Evolutionary conservation across 30 jellyfish, hydroid and myxozoan species (phyloP).

Genomic region (Sanderia malayensis): DNA sequence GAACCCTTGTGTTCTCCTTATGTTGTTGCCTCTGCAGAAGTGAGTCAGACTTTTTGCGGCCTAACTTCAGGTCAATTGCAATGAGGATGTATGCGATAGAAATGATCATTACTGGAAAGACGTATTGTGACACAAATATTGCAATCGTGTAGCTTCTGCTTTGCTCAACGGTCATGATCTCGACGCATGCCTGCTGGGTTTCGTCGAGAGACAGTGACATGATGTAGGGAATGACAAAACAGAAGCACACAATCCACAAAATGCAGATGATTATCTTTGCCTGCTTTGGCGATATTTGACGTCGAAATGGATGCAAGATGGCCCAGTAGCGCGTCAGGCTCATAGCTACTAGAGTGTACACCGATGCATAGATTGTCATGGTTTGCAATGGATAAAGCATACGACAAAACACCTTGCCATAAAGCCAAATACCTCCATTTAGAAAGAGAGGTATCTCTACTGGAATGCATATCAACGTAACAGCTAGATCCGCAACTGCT

Average conservation of each 20-base stretch:
- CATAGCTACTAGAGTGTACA: constrained; percentile 84
- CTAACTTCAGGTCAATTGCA: constrained; percentile 56
- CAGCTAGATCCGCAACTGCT: constrained; percentile 90
- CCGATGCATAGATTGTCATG: constrained; percentile 87
- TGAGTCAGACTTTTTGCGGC: constrained; percentile 41
- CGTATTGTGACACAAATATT: constrained; percentile 80
- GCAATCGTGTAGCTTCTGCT: constrained; percentile 80
- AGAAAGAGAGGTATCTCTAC: constrained; percentile 82
- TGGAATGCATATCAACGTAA: constrained; percentile 82
- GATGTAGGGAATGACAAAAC: constrained; percentile 87
- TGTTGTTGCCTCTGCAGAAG: constrained; percentile 52
- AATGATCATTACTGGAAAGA: constrained; percentile 78
- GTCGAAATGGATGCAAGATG: constrained; percentile 76
- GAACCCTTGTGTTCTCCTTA: constrained; percentile 85
- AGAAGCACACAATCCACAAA: constrained; percentile 80
- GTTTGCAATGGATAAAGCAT: constrained; percentile 92
- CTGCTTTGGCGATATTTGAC: constrained; percentile 73
- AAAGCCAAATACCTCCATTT: constrained; percentile 65
- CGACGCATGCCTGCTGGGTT: constrained; percentile 46
- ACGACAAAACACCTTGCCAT: constrained; percentile 79
- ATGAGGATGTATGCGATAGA: constrained; percentile 71
- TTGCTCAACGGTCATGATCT: constrained; percentile 52
- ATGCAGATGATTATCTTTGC: constrained; percentile 79
- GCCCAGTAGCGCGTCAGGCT: constrained; percentile 98
- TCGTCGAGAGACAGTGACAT: constrained; percentile 44